Conservation (phyloP, 2,888 invertebrate genomes). For the Phyllotreta striolata region DNA sequence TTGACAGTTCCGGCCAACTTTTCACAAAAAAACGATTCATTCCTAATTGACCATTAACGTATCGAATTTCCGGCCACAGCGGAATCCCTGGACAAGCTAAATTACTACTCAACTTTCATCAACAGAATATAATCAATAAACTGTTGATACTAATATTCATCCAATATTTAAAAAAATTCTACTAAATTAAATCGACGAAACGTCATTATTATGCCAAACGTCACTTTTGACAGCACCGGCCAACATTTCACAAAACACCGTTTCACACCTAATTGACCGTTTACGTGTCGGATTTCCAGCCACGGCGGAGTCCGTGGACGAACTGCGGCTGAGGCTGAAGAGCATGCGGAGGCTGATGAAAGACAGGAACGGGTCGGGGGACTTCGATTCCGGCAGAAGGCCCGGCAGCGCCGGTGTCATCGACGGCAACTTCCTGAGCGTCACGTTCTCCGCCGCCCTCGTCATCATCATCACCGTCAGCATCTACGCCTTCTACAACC, state of each 20-base stretch:
- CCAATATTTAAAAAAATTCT: too few species aligned
- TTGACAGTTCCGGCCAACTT: too few species aligned
- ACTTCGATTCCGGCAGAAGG: conserved; percentile 59
- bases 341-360: conserved; percentile 85
- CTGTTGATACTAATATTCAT: too few species aligned
- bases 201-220: too few species aligned
- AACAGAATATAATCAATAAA: too few species aligned
- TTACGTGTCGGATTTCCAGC: conserved; percentile 33
- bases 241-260: not conserved
- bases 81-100: too few species aligned
- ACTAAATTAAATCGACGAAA: too few species aligned
- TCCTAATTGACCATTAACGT: too few species aligned
- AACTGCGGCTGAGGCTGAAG: conserved; percentile 77
- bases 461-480: conserved; percentile 82
- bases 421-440: conserved; percentile 82
- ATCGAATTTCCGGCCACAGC: too few species aligned
- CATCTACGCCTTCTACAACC: conserved; percentile 84
- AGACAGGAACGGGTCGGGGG: conserved; percentile 69
- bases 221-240: too few species aligned
- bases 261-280: not conserved
- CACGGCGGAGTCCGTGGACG: conserved; percentile 78
- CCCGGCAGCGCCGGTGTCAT: conserved; percentile 68
- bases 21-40: too few species aligned
- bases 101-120: too few species aligned
- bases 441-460: conserved; percentile 82